Evolutionary conservation across 2,113 vertebrate species (phyloP), one percentile per base, ranked within the genome.

Genomic region (Oryzias woworae): DNA sequence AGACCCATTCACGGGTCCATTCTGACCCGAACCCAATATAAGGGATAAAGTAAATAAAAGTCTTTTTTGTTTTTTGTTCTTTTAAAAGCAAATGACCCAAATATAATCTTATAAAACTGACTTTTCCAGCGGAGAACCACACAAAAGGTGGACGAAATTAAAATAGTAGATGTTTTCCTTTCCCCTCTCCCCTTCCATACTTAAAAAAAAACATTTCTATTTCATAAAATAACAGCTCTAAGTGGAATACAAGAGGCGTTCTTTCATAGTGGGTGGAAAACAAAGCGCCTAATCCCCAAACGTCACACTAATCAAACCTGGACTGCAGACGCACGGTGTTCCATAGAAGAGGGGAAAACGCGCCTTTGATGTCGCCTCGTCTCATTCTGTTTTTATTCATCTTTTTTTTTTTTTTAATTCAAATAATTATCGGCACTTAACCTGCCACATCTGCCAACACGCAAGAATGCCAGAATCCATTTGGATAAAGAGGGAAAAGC

Each of bases 391-490:
- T 47, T 75, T 64, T 78, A 78, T 78, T 51, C 80, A 85, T 70
- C 70, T 83, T 77, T 73, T 73, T 49, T 69, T 47, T 26, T 67
- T 82, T 87, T 68, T 73, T 83, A 79, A 71, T 55, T 54, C 68
- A 69, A 83, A 85, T 84, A 89, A 89, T 88, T 87, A 85, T 84
- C 69, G 62, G 73, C 84, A 84, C 77, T 88, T 89, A 88, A 88
- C 88, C 87, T 22, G 63, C 36, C 66, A 7, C 52, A 75, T 83
- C 79, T 82, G 77, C 58, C 23, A 58, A 58, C 73, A 84, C 53
- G 59, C n/a, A n/a, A 70, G 75, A 53, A 71, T 50, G 88, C 86
- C 87, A 77, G 45, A 80, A 80, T 81, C 83, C 78, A 88, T 87
- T 89, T 87, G 65, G 55, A 55, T 18, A 12, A 75, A 69, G 71